phyloP scores from a whole-genome alignment of 1,140 invertebrate genomes.

The Drepana arcuata region DNA sequence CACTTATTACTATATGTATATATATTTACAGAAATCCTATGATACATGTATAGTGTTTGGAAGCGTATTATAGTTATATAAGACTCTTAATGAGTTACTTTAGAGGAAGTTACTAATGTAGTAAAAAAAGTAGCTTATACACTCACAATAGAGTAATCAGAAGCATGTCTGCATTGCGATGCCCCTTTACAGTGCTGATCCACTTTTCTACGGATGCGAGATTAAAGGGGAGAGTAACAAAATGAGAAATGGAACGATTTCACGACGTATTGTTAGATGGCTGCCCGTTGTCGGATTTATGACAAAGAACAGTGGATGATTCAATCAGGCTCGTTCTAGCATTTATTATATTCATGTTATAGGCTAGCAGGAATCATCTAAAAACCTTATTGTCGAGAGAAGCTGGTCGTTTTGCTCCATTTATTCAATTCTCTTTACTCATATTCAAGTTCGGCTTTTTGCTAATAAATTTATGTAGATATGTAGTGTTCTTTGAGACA shows the following conservation, averaged over 20 bases:
- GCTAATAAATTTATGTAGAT: no score
- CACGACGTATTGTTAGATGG: slow-evolving; percentile 65
- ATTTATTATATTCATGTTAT: slow-evolving; percentile 67
- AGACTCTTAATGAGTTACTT: no score
- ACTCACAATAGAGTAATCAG: slow-evolving; percentile 64
- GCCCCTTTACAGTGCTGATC: slow-evolving; percentile 66
- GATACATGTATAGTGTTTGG: no score
- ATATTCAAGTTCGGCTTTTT: slow-evolving; percentile 9
- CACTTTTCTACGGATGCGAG: slow-evolving; percentile 70
- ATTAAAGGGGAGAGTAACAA: slow-evolving; percentile 71
- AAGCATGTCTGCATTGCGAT: slow-evolving; percentile 52
- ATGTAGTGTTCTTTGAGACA: no score
- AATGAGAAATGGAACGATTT: slow-evolving; percentile 72
- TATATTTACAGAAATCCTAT: no score
- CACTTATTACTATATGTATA: no score
- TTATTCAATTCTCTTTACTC: slow-evolving; percentile 18
- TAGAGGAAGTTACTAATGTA: no score
- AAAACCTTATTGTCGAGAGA: slow-evolving; percentile 51
- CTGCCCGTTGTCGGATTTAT: slow-evolving; percentile 67
- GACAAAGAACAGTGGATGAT: slow-evolving; percentile 70
- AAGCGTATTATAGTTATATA: no score
- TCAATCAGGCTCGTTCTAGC: slow-evolving; percentile 67
- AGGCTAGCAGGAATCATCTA: slow-evolving; percentile 36
- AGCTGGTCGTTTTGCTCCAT: slow-evolving; percentile 45
- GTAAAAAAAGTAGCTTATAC: no score